Conservation (phyloP, 2,888 invertebrate species). For the Trissoscelio sp. region DNA sequence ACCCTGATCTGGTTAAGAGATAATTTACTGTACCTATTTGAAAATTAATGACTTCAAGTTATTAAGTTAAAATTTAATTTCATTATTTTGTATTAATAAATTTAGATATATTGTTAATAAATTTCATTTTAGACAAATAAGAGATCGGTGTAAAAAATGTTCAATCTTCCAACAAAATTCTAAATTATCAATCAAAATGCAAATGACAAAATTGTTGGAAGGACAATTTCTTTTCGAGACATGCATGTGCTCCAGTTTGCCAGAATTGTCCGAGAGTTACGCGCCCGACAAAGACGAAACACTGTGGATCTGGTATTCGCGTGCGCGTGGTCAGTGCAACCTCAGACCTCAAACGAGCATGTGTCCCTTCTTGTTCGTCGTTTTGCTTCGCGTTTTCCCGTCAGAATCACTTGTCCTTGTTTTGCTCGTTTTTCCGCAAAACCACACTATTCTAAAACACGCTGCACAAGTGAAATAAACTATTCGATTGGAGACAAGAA, state of each 20-base stretch:
- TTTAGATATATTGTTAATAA: no score
- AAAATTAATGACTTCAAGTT: no score
- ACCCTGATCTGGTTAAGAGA: no score
- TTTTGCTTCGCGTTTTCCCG: constrained; percentile 6
- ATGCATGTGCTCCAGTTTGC: background rate
- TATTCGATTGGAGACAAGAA: background rate
- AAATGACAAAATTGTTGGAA: background rate
- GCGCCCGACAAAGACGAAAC: constrained; percentile 11
- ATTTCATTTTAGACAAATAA: no score
- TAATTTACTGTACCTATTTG: no score
- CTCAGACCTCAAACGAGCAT: constrained; percentile 40
- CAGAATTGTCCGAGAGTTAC: constrained; percentile 8
- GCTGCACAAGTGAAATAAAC: background rate
- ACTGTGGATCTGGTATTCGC: constrained; percentile 11
- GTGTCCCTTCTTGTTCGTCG: constrained; percentile 7
- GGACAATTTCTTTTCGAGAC: background rate
- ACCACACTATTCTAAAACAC: background rate
- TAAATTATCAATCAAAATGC: no score
- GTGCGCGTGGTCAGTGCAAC: constrained; percentile 42
- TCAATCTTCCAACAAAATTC: no score
- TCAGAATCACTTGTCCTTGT: background rate
- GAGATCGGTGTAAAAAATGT: no score
- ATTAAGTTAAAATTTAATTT: no score
- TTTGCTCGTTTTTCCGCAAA: no score
- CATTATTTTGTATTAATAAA: no score